Percentiles rank a stretch among this genome's conserved stretches.
Conservation (phyloP, 92 coral and sea anemone genomes). For the Actinernus sp. region DNA sequence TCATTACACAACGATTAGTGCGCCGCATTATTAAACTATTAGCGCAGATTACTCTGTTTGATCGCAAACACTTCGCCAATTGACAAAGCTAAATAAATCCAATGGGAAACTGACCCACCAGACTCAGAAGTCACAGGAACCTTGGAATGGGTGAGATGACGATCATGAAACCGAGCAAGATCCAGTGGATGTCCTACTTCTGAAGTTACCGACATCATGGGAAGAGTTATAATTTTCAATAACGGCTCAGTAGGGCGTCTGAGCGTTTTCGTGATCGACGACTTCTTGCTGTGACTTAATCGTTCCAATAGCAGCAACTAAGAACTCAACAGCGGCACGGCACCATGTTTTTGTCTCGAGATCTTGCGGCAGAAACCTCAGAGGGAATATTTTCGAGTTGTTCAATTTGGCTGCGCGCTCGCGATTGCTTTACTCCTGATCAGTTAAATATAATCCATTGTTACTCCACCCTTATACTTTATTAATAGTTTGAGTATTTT, state of each 20-base stretch:
- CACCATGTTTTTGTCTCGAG: too few relatives aligned
- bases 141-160: neutral
- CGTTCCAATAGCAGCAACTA: too few relatives aligned
- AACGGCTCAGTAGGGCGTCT: slow-evolving; percentile 29
- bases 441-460: too few relatives aligned
- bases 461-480: too few relatives aligned
- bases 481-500: neutral
- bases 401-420: too few relatives aligned
- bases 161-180: neutral
- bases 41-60: slow-evolving; percentile 12
- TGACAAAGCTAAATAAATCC: neutral
- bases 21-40: slow-evolving; percentile 28
- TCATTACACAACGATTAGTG: slow-evolving; percentile 52
- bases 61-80: neutral
- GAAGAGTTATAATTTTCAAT: slow-evolving; percentile 18
- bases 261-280: neutral
- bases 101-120: neutral
- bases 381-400: too few relatives aligned
- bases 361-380: too few relatives aligned
- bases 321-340: too few relatives aligned
- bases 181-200: slow-evolving; percentile 6
- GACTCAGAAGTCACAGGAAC: neutral
- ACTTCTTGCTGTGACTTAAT: slow-evolving; percentile 18
- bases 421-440: too few relatives aligned
- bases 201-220: slow-evolving; percentile 31